phyloP scores from a whole-genome alignment of 1,140 invertebrate genomes.

The Harlomillsia oculata region DNA sequence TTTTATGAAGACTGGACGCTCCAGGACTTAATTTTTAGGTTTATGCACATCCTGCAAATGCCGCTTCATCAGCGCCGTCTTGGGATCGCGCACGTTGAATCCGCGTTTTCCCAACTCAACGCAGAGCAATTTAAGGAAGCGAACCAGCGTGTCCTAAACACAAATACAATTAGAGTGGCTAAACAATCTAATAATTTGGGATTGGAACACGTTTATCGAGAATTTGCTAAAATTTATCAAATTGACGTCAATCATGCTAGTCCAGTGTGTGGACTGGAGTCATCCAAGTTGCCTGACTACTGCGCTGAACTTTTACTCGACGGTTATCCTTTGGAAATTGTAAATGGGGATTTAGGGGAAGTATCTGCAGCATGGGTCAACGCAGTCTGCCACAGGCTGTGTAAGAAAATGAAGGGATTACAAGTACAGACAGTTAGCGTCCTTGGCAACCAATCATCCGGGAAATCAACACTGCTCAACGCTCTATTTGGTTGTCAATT shows the following conservation, averaged over 20 bases:
- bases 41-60: too few species aligned
- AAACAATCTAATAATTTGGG: slow-evolving; percentile 1
- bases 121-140: not conserved
- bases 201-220: slow-evolving; percentile 4
- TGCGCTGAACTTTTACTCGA: slow-evolving; percentile 5
- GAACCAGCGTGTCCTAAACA: not conserved
- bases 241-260: not conserved
- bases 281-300: not conserved
- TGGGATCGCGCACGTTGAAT: too few species aligned
- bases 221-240: slow-evolving; percentile 2
- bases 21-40: too few species aligned
- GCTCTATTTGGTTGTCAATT: slow-evolving; percentile 23
- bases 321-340: slow-evolving; percentile 11
- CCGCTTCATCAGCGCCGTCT: too few species aligned
- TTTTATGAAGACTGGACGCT: too few species aligned
- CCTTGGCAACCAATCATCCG: slow-evolving; percentile 14
- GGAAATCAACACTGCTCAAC: slow-evolving; percentile 24
- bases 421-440: slow-evolving; percentile 19
- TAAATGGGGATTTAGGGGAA: not conserved
- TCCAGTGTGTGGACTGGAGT: not conserved
- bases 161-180: not conserved
- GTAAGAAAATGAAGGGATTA: not conserved
- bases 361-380: not conserved
- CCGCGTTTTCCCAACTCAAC: too few species aligned
- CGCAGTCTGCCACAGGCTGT: not conserved